A percentile compares a stretch with the other conserved stretches of the same genome.
These are phyloP conservation scores for Ditylenchus dipsaci DNA, from an alignment of 1,140 invertebrate species.

Conservation along the genomic window DNA sequence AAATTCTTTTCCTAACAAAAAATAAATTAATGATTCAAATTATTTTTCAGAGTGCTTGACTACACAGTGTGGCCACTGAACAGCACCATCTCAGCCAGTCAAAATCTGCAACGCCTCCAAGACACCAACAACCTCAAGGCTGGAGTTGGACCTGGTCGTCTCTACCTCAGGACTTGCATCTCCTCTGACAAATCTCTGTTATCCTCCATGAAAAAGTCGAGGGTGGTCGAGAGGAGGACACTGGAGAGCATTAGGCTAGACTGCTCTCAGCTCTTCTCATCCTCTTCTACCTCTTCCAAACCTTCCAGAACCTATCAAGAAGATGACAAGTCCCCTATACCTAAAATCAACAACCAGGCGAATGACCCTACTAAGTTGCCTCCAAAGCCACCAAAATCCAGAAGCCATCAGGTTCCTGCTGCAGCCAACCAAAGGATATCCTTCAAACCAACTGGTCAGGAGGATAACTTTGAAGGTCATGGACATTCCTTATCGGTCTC, in stretches of 20 bases:
- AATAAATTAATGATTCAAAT: too few relatives aligned
- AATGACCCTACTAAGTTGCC: not conserved
- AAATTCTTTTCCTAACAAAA: too few relatives aligned
- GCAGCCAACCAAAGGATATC: not conserved
- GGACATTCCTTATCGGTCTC: not conserved
- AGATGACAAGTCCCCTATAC: too few relatives aligned
- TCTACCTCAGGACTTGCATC: not conserved
- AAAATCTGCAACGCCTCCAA: not conserved
- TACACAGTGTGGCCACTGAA: slow-evolving; percentile 11
- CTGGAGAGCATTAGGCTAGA: not conserved
- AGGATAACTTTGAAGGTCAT: not conserved
- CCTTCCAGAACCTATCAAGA: too few relatives aligned
- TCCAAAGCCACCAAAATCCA: not conserved
- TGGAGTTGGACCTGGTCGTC: not conserved
- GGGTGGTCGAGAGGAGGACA: not conserved
- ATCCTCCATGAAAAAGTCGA: slow-evolving; percentile 3
- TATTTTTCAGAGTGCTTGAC: slow-evolving; percentile 3
- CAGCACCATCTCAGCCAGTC: not conserved
- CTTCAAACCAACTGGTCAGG: not conserved
- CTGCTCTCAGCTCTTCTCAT: not conserved
- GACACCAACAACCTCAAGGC: not conserved
- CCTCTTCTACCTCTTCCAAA: not conserved
- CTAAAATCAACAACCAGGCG: not conserved
- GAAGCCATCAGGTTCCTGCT: not conserved
- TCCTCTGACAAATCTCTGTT: not conserved